A percentile compares a stretch with the other conserved stretches of the same genome.
Evolutionary conservation across 2,113 vertebrate genomes (phyloP).

Genomic region (Microcebus griseorufus): DNA sequence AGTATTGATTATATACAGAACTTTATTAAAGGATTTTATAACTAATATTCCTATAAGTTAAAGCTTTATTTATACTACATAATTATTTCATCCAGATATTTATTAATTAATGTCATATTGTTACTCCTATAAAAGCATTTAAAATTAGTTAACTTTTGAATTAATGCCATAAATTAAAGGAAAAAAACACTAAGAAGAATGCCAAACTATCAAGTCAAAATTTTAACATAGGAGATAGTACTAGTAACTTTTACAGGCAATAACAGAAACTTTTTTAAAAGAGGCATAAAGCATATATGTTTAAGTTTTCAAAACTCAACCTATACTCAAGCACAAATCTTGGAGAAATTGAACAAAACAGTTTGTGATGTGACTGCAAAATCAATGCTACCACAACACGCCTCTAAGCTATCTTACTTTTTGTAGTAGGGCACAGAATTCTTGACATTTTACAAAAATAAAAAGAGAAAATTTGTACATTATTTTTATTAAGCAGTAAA

Average conservation of each 20-base stretch:
- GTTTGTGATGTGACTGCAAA: neutral
- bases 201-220: neutral
- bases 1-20: neutral
- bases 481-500: slow-evolving; percentile 31
- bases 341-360: neutral
- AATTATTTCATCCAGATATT: neutral
- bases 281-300: neutral
- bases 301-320: neutral
- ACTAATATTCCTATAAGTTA: neutral
- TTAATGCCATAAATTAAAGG: neutral
- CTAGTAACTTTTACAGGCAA: neutral
- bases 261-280: neutral
- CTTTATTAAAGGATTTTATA: neutral
- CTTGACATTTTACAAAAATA: neutral
- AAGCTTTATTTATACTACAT: neutral
- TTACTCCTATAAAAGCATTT: neutral
- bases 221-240: neutral
- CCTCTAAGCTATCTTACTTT: neutral
- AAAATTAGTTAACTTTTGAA: neutral
- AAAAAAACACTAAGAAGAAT: neutral
- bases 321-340: neutral
- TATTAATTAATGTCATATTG: neutral
- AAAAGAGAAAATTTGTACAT: neutral
- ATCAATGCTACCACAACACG: neutral
- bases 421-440: neutral